A percentile compares a stretch with the other conserved stretches of the same genome.
These are phyloP conservation scores for Rhinella marina DNA, from an alignment of 2,797 vertebrate species.

Conservation along the genomic window DNA sequence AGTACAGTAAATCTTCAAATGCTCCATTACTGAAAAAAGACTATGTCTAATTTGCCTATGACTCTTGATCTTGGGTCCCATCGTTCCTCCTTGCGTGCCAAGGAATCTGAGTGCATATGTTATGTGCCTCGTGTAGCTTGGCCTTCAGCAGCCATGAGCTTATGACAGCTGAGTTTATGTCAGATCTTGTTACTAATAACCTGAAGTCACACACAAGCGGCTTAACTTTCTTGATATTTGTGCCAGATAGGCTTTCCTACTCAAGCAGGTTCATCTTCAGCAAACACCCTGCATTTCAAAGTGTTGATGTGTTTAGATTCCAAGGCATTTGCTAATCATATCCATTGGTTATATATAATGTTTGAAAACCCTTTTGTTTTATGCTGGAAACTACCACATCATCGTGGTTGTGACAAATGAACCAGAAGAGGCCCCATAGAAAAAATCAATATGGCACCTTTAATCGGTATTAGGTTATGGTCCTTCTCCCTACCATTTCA, in stretches of 20 bases:
- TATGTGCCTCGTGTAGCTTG: slow-evolving; percentile 22
- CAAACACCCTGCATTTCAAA: not conserved
- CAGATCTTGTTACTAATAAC: slow-evolving; percentile 44
- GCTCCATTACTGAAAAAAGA: not conserved
- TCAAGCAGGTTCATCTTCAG: not conserved
- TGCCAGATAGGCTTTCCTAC: not conserved
- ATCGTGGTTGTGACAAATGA: no score
- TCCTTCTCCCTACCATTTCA: no score
- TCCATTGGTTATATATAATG: not conserved
- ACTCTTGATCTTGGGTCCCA: slow-evolving; percentile 24
- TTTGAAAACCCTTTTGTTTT: not conserved
- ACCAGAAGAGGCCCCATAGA: no score
- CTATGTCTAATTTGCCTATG: not conserved
- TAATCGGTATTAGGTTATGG: no score
- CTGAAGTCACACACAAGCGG: slow-evolving; percentile 31
- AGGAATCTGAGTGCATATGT: slow-evolving; percentile 40
- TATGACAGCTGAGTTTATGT: slow-evolving; percentile 35
- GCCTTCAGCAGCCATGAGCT: slow-evolving; percentile 11
- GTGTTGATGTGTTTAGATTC: not conserved
- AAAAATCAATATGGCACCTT: no score
- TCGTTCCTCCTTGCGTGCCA: not conserved
- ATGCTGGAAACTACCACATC: no score
- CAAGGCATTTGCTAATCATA: not conserved
- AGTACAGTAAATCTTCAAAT: not conserved
- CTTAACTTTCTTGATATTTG: not conserved